phyloP scores from a whole-genome alignment of 2,797 vertebrate species.

The Pipistrellus pygmaeus region DNA sequence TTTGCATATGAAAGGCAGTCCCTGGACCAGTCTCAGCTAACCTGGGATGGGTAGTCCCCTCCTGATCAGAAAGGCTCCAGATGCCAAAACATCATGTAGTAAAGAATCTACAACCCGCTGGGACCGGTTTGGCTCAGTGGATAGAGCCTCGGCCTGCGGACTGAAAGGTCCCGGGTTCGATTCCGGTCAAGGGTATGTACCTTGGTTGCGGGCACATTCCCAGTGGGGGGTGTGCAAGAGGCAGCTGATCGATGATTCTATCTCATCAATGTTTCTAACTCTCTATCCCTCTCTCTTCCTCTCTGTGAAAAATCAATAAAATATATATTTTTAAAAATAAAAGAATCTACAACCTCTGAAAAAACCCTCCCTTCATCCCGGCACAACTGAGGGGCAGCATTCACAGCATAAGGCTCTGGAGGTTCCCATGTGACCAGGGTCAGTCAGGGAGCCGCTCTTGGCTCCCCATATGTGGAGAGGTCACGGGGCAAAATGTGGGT shows the following conservation, averaged over 20 bases:
- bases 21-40: not conserved
- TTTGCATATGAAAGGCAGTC: not conserved
- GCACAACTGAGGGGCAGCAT: not conserved
- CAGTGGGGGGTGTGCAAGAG: too few species aligned
- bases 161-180: too few species aligned
- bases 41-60: not conserved
- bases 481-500: not conserved
- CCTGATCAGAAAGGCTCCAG: not conserved
- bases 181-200: too few species aligned
- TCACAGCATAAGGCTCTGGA: not conserved
- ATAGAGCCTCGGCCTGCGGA: too few species aligned
- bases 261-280: too few species aligned
- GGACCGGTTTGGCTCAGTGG: too few species aligned
- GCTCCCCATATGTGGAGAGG: not conserved
- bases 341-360: not conserved
- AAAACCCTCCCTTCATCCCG: not conserved
- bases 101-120: not conserved
- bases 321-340: too few species aligned
- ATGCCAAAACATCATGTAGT: not conserved
- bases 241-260: too few species aligned
- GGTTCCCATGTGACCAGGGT: not conserved
- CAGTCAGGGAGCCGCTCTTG: not conserved
- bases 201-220: too few species aligned
- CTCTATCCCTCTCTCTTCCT: too few species aligned
- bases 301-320: too few species aligned